Evolutionary conservation across 2,888 invertebrate genomes (phyloP).

Genomic region (Tiliacea aurago): DNA sequence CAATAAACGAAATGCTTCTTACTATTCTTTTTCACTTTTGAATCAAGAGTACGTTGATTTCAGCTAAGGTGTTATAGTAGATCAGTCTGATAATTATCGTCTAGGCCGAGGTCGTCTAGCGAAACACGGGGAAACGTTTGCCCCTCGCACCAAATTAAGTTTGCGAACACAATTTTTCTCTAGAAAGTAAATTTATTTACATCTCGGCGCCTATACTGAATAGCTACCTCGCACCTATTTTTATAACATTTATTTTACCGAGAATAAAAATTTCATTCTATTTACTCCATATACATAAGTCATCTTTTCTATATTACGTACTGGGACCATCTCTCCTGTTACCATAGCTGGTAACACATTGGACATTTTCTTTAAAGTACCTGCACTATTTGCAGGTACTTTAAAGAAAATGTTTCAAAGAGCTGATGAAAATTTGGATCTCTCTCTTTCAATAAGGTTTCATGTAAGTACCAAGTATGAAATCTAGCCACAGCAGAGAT

Average conservation of each 20-base stretch:
- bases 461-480: slow-evolving; percentile 51
- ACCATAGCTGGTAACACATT: slow-evolving; percentile 1
- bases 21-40: slow-evolving; percentile 1
- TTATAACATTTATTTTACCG: slow-evolving; percentile 52
- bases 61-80: slow-evolving; percentile 6
- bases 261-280: slow-evolving; percentile 44
- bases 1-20: neutral
- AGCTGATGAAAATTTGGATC: slow-evolving; percentile 76
- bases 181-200: slow-evolving; percentile 78
- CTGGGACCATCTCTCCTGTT: neutral
- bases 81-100: slow-evolving; percentile 63
- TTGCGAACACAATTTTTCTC: slow-evolving; percentile 79
- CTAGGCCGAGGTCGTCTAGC: slow-evolving; percentile 60
- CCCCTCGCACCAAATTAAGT: slow-evolving; percentile 78
- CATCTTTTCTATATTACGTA: slow-evolving; percentile 35
- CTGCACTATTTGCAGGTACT: no score
- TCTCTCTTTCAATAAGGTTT: slow-evolving; percentile 74
- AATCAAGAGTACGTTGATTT: neutral
- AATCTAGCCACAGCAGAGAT: slow-evolving; percentile 39
- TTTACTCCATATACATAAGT: slow-evolving; percentile 31
- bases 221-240: slow-evolving; percentile 51
- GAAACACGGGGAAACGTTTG: slow-evolving; percentile 70
- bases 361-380: no score
- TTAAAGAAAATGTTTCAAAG: slow-evolving; percentile 54
- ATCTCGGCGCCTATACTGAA: slow-evolving; percentile 64